Conservation (phyloP, 2,888 invertebrate genomes). For the Drosophila imparisetae region DNA sequence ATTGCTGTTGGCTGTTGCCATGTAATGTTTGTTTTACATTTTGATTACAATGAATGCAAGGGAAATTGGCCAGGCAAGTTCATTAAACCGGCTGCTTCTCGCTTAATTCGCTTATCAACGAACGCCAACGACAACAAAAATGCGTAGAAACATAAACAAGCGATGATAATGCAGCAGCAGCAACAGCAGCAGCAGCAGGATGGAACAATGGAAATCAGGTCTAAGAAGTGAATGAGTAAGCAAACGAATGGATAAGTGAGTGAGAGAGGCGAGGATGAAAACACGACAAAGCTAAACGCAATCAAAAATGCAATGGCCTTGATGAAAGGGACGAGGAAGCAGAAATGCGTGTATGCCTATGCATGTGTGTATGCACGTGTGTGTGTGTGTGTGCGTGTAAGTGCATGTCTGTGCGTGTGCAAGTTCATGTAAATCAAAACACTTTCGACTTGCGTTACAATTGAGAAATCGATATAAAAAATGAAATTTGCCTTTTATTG, state of each 20-base stretch:
- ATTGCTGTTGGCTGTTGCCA: conserved; percentile 32
- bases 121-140: neutral
- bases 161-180: conserved; percentile 7
- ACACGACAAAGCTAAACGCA: conserved; percentile 54
- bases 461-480: conserved; percentile 77
- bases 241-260: neutral
- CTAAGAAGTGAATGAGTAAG: neutral
- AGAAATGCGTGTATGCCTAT: conserved; percentile 22
- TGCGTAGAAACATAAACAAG: conserved; percentile 64
- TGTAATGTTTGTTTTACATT: conserved; percentile 39
- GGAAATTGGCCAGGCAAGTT: conserved; percentile 74
- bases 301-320: conserved; percentile 73
- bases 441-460: conserved; percentile 57
- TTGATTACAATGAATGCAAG: conserved; percentile 47
- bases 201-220: conserved; percentile 31
- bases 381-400: neutral
- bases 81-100: conserved; percentile 64
- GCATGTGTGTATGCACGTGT: neutral
- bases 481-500: conserved; percentile 53
- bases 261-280: conserved; percentile 25
- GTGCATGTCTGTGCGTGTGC: conserved; percentile 12
- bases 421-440: conserved; percentile 52
- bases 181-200: neutral
- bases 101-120: conserved; percentile 36
- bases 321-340: conserved; percentile 51